A percentile compares a stretch with the other conserved stretches of the same genome.
phyloP scores from a whole-genome alignment of 1,140 invertebrate genomes.

The Neotoxoptera formosana region DNA sequence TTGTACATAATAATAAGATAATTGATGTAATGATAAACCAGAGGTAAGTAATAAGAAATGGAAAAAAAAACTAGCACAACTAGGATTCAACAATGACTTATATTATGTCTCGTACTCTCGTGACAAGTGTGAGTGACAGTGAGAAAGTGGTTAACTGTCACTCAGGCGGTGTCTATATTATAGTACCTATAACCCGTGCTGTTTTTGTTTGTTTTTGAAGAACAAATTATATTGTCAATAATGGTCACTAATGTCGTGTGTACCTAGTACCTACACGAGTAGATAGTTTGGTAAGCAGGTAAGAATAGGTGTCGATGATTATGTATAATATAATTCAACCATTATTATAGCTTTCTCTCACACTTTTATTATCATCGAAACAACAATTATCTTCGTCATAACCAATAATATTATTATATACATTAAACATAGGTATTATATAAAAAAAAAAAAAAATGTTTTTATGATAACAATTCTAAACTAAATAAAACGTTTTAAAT shows the following conservation, averaged over 20 bases:
- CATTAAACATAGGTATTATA: neutral
- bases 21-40: too few relatives aligned
- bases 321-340: neutral
- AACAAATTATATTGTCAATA: neutral
- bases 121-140: neutral
- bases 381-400: conserved; percentile 23
- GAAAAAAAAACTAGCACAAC: too few relatives aligned
- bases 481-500: conserved; percentile 17
- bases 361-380: conserved; percentile 23
- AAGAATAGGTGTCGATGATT: too few relatives aligned
- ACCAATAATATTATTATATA: conserved; percentile 25
- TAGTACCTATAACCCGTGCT: neutral
- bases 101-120: neutral
- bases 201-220: neutral
- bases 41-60: too few relatives aligned
- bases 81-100: too few relatives aligned
- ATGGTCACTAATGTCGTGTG: too few relatives aligned
- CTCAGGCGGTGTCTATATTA: neutral
- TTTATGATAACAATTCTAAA: conserved; percentile 37
- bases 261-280: too few relatives aligned
- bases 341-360: conserved; percentile 11
- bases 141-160: neutral
- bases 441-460: conserved; percentile 14
- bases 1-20: too few relatives aligned
- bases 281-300: neutral